Base-by-base conservation (phyloP, 2,888 invertebrate genomes). In the Calameuta pallipes region DNA sequence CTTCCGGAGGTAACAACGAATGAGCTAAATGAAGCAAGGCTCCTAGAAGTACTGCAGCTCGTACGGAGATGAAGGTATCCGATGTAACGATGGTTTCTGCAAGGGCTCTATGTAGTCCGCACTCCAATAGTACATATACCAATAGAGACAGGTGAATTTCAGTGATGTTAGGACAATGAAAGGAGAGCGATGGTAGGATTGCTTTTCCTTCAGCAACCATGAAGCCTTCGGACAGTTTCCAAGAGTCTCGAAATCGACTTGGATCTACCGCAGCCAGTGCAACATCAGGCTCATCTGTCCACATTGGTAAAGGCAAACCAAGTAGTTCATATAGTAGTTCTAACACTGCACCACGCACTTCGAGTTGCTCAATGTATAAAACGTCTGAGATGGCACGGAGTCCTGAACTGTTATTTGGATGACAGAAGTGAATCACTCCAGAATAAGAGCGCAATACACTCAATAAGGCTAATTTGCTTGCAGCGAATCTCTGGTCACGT, bases 221-320 rank as follows among this genome's bases (percentile, higher is more conserved):
- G 90, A 99, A 99, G 68, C 98, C 98, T 91, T 98, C 98, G 85
- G 95, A 95, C 36, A 99, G 92, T 85, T 96, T 94, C 98, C 98
- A 99, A 1, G 95, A 94, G 83, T 98, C 97, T 91, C 95, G 92
- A 82, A 92, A 92, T 73, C 92, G 91, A 77, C 88, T 88, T 4
- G 97, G 97, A 94, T 98, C 97, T 80, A 98, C 95, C 70, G 97
- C 97, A 83, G 96, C 95, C 82, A 98, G 92, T 1, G 98, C 98
- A 69, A 97, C 96, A 73, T 96, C 95, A 85, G 98, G 96, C 91
- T 98, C 98, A 87, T 97, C 97, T 1, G 98, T 97, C 98, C 98
- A 98, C 87, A 96, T 96, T 0, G 98, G 98, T 90, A 97, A 95
- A 73, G 96, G 96, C 83, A 98, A 92, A 79, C 97, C 96, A 85